Evolutionary conservation across 2,888 invertebrate species (phyloP).

Genomic region (Drosophila colorata): DNA sequence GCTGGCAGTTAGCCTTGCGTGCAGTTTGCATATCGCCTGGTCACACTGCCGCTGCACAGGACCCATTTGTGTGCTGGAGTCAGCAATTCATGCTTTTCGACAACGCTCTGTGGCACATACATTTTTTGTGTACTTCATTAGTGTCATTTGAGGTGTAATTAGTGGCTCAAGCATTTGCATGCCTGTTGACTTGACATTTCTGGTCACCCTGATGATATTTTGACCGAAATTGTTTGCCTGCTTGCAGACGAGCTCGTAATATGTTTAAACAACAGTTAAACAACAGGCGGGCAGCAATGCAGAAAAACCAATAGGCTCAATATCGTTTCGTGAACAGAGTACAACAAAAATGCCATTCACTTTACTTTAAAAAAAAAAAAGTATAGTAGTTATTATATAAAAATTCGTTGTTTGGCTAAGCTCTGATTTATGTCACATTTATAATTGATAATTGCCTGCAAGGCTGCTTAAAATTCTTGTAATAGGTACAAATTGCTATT

Average conservation of each 20-base stretch:
- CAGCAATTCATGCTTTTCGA: slow-evolving; percentile 50
- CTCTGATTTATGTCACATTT: no score
- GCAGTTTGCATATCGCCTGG: slow-evolving; percentile 62
- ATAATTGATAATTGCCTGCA: no score
- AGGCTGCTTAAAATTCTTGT: no score
- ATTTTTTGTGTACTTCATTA: slow-evolving; percentile 56
- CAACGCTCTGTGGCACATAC: slow-evolving; percentile 32
- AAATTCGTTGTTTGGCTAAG: no score
- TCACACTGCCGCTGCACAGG: slow-evolving; percentile 45
- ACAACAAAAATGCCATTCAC: no score
- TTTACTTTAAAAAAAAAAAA: no score
- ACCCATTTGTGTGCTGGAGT: slow-evolving; percentile 20
- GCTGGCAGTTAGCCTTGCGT: slow-evolving; percentile 20
- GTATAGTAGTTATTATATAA: no score
- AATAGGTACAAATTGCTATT: no score
- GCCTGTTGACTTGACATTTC: slow-evolving; percentile 11
- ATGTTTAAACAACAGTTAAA: no score
- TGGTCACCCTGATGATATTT: neutral
- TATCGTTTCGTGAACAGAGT: no score
- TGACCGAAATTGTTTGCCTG: neutral
- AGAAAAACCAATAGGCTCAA: no score
- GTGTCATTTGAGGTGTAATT: slow-evolving; percentile 60
- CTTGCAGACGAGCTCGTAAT: neutral
- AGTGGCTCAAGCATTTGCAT: slow-evolving; percentile 29
- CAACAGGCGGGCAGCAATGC: no score